phyloP scores from a whole-genome alignment of 2,797 vertebrate species.

The Ceyx erithaca region DNA sequence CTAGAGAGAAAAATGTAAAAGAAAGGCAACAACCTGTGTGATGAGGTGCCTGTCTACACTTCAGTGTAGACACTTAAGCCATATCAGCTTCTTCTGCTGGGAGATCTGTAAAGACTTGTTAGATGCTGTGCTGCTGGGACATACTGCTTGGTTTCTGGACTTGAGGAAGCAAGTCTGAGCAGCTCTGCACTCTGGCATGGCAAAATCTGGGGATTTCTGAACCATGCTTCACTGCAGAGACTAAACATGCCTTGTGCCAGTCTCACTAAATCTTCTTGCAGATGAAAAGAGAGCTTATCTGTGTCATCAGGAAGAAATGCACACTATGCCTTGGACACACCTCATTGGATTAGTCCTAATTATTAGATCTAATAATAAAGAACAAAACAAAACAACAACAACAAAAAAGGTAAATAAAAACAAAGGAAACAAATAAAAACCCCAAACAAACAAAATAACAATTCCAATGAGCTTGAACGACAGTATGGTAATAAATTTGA shows the following conservation, averaged over 20 bases:
- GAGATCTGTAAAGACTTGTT: neutral
- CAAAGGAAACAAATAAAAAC: too few relatives aligned
- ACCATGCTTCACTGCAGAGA: neutral
- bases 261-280: neutral
- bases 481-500: neutral
- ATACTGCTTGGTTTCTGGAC: neutral
- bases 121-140: neutral
- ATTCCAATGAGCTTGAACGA: neutral
- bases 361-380: too few relatives aligned
- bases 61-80: too few relatives aligned
- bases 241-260: neutral
- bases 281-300: neutral
- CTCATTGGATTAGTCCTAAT: neutral
- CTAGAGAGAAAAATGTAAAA: neutral
- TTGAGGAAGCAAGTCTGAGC: accelerated
- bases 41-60: neutral
- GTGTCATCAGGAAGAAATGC: neutral
- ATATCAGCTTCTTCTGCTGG: neutral
- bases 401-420: too few relatives aligned
- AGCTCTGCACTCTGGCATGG: accelerated
- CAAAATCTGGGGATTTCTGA: neutral
- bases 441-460: neutral
- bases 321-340: accelerated
- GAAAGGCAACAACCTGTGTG: neutral
- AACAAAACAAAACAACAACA: too few relatives aligned